A percentile compares a stretch with the other conserved stretches of the same genome.
phyloP scores from a whole-genome alignment of 2,113 vertebrate species.

The Sylvia atricapilla region DNA sequence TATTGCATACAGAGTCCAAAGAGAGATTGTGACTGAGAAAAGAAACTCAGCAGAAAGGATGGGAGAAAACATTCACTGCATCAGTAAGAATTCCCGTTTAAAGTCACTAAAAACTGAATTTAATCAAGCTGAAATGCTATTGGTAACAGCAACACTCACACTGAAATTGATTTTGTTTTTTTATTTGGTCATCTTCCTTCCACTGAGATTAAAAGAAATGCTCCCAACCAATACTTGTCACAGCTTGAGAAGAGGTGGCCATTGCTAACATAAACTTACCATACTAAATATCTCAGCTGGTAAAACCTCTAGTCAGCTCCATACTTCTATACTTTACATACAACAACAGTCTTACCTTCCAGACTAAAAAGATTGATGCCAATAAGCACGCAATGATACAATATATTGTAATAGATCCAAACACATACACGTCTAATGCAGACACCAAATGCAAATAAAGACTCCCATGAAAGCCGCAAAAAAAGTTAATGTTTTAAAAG shows the following conservation, averaged over 20 bases:
- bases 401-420: neutral
- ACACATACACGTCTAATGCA: neutral
- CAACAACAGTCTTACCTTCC: neutral
- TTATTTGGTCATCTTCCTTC: neutral
- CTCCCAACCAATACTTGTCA: neutral
- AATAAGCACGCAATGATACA: neutral
- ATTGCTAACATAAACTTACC: neutral
- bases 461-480: neutral
- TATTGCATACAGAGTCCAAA: neutral
- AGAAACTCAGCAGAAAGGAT: neutral
- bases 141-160: neutral
- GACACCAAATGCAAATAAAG: neutral
- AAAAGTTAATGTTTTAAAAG: neutral
- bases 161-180: neutral
- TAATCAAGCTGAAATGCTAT: neutral
- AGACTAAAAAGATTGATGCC: neutral
- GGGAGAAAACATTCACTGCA: neutral
- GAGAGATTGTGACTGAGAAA: neutral
- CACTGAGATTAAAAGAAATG: neutral
- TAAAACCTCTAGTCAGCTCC: neutral
- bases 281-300: neutral
- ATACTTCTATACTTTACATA: neutral
- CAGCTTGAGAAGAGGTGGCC: neutral
- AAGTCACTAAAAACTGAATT: neutral
- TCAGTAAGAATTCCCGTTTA: neutral